phyloP scores from a whole-genome alignment of 2,113 vertebrate species.

The Etheostoma cragini region DNA sequence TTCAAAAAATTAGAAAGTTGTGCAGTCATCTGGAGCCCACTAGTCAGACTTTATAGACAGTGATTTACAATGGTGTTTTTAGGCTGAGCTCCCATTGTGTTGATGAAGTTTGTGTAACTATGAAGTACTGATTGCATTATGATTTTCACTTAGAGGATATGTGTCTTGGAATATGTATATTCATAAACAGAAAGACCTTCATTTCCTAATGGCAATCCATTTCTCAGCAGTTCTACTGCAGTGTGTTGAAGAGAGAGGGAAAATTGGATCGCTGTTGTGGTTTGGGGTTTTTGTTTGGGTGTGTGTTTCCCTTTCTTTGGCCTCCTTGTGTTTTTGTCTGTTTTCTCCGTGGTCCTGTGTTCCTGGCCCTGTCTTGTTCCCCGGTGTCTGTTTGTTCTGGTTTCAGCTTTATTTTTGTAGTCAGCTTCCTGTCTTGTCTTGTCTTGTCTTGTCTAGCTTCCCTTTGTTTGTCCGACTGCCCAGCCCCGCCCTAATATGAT shows the following conservation, averaged over 20 bases:
- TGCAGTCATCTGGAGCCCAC: constrained; percentile 38
- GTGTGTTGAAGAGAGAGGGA: constrained; percentile 31
- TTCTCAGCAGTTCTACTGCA: constrained; percentile 36
- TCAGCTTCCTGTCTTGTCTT: too few relatives aligned
- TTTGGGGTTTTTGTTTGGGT: too few relatives aligned
- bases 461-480: too few relatives aligned
- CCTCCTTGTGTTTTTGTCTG: too few relatives aligned
- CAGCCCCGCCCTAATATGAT: too few relatives aligned
- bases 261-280: too few relatives aligned
- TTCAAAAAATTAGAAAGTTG: constrained; percentile 34
- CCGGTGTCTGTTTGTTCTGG: too few relatives aligned
- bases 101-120: constrained; percentile 48
- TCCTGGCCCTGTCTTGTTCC: too few relatives aligned
- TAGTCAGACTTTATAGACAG: constrained; percentile 52
- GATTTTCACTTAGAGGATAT: constrained; percentile 62
- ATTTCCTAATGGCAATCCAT: constrained; percentile 60
- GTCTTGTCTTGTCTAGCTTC: too few relatives aligned
- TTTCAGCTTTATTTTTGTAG: too few relatives aligned
- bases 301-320: too few relatives aligned
- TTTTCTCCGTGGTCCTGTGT: too few relatives aligned
- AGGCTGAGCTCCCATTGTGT: constrained; percentile 39
- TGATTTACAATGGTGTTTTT: constrained; percentile 32
- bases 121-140: constrained; percentile 59
- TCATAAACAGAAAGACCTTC: constrained; percentile 51
- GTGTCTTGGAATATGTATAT: constrained; percentile 62